These are phyloP conservation scores for Choristoneura fumiferana DNA, from an alignment of 1,140 invertebrate genomes.

Conservation along the genomic window DNA sequence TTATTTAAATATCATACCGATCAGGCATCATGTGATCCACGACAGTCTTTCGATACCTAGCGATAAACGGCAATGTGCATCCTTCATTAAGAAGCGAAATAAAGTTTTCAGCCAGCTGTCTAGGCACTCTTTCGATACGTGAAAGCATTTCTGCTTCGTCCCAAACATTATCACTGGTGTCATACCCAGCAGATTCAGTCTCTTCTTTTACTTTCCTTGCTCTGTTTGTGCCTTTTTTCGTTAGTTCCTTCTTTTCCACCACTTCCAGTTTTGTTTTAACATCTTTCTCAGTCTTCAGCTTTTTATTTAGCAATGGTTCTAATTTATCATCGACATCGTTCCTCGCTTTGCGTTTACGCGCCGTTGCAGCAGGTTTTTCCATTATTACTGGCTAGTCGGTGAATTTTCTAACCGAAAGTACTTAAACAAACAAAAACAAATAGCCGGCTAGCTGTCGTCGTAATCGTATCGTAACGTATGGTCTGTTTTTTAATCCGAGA, in stretches of 20 bases:
- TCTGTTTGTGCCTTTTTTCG: constrained; percentile 21
- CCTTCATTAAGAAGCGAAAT: constrained; percentile 63
- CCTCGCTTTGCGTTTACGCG: constrained; percentile 3
- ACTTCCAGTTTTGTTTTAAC: too few species aligned
- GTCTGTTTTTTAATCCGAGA: too few species aligned
- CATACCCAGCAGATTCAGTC: constrained; percentile 21
- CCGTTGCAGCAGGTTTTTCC: neutral
- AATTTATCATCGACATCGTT: neutral
- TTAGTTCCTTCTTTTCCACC: neutral
- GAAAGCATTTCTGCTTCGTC: constrained; percentile 63
- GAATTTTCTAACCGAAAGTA: too few species aligned
- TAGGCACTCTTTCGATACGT: constrained; percentile 49
- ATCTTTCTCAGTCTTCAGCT: constrained; percentile 1
- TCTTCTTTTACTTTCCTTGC: constrained; percentile 22
- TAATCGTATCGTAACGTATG: too few species aligned
- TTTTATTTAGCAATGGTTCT: neutral
- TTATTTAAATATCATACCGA: constrained; percentile 52
- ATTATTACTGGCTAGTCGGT: too few species aligned
- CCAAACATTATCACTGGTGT: constrained; percentile 39
- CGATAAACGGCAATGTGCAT: constrained; percentile 75
- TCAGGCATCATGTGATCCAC: constrained; percentile 70
- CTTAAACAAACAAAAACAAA: too few species aligned
- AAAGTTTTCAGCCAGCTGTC: constrained; percentile 57
- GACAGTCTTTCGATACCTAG: constrained; percentile 69
- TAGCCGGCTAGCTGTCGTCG: too few species aligned